A percentile compares a stretch with the other conserved stretches of the same genome.
Evolutionary conservation across 2,113 vertebrate genomes (phyloP).

Genomic region (Aspiorhynchus laticeps): DNA sequence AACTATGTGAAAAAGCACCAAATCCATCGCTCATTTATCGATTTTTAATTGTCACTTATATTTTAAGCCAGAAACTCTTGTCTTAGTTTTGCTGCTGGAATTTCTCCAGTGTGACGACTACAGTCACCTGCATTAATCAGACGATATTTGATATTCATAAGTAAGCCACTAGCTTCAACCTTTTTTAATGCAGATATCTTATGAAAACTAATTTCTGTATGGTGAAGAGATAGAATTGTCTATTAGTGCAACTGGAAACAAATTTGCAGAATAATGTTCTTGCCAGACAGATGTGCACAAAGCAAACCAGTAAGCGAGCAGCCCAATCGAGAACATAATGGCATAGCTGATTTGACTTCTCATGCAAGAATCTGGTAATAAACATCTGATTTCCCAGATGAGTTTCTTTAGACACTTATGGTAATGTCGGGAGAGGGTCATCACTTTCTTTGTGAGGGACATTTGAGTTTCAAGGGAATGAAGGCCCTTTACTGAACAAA

Average conservation of each 20-base stretch:
- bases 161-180: background rate
- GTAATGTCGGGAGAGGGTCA: constrained; percentile 35
- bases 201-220: background rate
- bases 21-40: background rate
- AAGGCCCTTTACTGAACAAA: constrained; percentile 65
- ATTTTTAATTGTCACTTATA: background rate
- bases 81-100: background rate
- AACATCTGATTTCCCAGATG: constrained; percentile 11
- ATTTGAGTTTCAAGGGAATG: constrained; percentile 67
- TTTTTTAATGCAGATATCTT: constrained; percentile 13
- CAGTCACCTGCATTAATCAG: constrained; percentile 1
- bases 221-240: constrained; percentile 20
- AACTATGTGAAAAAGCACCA: background rate
- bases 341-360: constrained; percentile 29
- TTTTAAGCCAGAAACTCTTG: background rate
- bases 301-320: constrained; percentile 19
- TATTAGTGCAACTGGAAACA: constrained; percentile 18
- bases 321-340: background rate
- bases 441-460: constrained; percentile 56
- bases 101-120: background rate
- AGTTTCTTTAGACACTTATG: constrained; percentile 43
- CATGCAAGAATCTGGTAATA: constrained; percentile 35
- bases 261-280: constrained; percentile 18
- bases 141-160: background rate
- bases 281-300: constrained; percentile 12